Evolutionary conservation across 2,797 vertebrate species (phyloP).

Genomic region (Acrossocheilus fasciatus): DNA sequence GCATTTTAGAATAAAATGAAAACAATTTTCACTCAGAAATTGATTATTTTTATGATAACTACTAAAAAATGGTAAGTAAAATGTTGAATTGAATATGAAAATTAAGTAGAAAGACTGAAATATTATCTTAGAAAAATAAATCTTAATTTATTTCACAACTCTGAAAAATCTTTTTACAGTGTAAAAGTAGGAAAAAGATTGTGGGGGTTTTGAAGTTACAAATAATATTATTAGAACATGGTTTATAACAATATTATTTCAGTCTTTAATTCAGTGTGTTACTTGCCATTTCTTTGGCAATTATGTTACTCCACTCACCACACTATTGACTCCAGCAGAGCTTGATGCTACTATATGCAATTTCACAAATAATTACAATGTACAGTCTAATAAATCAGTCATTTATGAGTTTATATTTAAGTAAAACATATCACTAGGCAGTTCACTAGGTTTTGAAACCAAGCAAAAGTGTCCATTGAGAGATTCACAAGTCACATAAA

Average conservation of each 20-base stretch:
- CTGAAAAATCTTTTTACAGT: neutral
- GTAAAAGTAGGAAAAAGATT: no score
- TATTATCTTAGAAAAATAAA: neutral
- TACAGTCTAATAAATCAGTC: neutral
- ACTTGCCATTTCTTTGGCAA: neutral
- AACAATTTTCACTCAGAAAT: no score
- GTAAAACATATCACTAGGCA: neutral
- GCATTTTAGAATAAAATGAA: neutral
- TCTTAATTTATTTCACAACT: neutral
- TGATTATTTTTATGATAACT: neutral
- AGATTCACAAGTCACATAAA: conserved; percentile 6
- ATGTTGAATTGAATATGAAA: neutral
- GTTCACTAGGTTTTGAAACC: neutral
- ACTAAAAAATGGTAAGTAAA: neutral
- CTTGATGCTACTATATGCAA: neutral
- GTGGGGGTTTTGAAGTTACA: no score
- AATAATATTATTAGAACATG: no score
- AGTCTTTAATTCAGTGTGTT: neutral
- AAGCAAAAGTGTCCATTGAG: neutral
- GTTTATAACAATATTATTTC: neutral
- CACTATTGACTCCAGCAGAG: neutral
- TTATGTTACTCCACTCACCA: neutral
- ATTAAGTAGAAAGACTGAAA: neutral
- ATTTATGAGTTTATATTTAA: neutral
- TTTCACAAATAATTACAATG: neutral